Evolutionary conservation across 2,888 invertebrate species (phyloP), one percentile per base, ranked within the genome.

Genomic region (Anagyrus pseudococci): DNA sequence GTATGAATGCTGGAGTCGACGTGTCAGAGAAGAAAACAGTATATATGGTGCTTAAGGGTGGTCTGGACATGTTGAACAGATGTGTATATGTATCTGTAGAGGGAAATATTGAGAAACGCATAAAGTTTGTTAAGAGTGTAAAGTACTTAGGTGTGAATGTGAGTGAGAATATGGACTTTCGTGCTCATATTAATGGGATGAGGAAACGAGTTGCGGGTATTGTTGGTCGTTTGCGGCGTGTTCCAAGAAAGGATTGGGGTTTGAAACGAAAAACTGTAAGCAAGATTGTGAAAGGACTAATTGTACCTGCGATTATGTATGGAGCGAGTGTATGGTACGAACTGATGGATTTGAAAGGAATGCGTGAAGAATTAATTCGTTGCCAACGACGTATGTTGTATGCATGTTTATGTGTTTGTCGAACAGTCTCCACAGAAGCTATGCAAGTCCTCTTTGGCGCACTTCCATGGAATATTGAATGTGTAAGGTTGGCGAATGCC

Each of bases 401-500:
- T 57, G 67, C 64, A 1, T 46, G 64, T 47, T 2, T 60, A n/a
- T 23, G 49, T 3, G 64, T 67, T 1, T 68, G 67, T 13, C 37
- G 52, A 22, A 65, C 65, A 0, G 23, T 49, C 0, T 67, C 63
- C 0, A 62, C 46, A 4, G 63, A 55, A 0, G 66, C 63, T 0
- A 19, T 58, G 4, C 56, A 43, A 4, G 59, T 68, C 0, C 7
- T 53, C 40, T 29, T 61, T 65, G 68, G 65, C 68, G 68, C 58
- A 62, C 64, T 10, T 2, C 67, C 62, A 10, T 69, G 66, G 68
- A 65, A 65, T 49, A 25, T 69, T 2, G 63, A 67, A 19, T 54
- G 43, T 29, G 15, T 47, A 1, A 67, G 41, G 19, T 20, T 47
- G 3, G 22, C 25, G 4, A 1, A 2, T 1, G 6, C 8, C 20